Evolutionary conservation across 2,113 vertebrate species (phyloP).

Genomic region (Carassius carassius): DNA sequence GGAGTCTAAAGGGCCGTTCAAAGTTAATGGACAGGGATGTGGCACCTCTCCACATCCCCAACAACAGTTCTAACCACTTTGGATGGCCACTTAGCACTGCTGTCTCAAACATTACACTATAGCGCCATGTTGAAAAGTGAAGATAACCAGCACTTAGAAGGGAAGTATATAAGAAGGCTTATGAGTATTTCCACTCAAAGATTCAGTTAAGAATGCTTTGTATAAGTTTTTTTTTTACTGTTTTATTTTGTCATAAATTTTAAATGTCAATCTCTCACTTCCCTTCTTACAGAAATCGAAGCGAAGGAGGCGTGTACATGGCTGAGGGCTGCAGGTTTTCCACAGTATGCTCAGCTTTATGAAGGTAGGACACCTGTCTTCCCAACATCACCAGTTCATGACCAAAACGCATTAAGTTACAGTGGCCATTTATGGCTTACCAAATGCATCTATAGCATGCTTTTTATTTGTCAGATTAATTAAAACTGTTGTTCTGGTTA

Average conservation of each 20-base stretch:
- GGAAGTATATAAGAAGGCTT: neutral
- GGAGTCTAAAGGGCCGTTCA: constrained; percentile 66
- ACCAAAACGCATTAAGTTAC: neutral
- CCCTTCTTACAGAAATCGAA: constrained; percentile 40
- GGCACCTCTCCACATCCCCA: neutral
- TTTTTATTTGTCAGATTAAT: no score
- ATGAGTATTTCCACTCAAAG: neutral
- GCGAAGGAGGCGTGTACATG: constrained; percentile 45
- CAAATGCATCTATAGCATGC: neutral
- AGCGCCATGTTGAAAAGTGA: constrained; percentile 43
- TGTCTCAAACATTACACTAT: constrained; percentile 63
- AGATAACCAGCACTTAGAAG: neutral
- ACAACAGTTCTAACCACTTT: constrained; percentile 41
- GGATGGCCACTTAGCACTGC: constrained; percentile 60
- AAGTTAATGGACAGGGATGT: constrained; percentile 35
- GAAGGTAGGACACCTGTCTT: constrained; percentile 26
- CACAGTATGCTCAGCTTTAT: constrained; percentile 48
- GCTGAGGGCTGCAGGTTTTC: constrained; percentile 47
- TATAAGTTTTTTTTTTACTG: neutral
- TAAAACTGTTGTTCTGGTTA: no score
- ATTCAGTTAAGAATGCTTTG: neutral
- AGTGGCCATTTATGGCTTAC: neutral
- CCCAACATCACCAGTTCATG: neutral
- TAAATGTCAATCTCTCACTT: constrained; percentile 22
- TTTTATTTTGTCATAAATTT: neutral